Evolutionary conservation across 2,113 vertebrate genomes (phyloP).

Genomic region (Prunella himalayana): DNA sequence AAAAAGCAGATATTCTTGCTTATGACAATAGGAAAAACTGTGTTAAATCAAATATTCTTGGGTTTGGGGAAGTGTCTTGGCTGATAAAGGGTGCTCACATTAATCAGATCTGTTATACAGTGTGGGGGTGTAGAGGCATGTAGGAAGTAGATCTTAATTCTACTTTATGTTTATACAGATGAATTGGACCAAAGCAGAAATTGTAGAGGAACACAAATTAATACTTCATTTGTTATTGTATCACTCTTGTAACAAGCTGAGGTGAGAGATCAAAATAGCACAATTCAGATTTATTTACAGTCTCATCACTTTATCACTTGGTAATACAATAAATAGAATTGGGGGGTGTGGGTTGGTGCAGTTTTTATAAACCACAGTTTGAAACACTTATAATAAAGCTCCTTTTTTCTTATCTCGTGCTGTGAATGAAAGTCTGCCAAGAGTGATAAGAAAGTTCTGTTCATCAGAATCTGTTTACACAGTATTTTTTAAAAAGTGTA

Average conservation of each 20-base stretch:
- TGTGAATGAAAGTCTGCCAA: conserved; percentile 44
- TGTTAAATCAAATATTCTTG: neutral
- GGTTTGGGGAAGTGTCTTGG: neutral
- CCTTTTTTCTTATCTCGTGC: neutral
- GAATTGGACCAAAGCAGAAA: neutral
- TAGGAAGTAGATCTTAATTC: neutral
- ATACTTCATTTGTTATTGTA: neutral
- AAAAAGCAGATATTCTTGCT: neutral
- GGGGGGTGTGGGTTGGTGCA: neutral
- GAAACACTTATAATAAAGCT: neutral
- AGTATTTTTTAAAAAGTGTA: conserved; percentile 44
- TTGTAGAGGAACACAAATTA: neutral
- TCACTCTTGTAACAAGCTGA: neutral
- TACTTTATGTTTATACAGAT: neutral
- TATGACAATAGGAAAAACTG: neutral
- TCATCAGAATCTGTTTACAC: conserved; percentile 44
- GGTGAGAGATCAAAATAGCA: neutral
- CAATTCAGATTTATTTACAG: neutral
- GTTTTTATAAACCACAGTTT: neutral
- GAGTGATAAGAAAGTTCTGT: conserved; percentile 63
- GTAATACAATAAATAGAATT: neutral
- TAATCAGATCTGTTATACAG: neutral
- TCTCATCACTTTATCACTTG: neutral
- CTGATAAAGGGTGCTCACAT: neutral
- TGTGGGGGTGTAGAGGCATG: neutral